A percentile compares a stretch with the other conserved stretches of the same genome.
phyloP scores from a whole-genome alignment of 2,888 invertebrate genomes.

The Spodoptera littoralis region DNA sequence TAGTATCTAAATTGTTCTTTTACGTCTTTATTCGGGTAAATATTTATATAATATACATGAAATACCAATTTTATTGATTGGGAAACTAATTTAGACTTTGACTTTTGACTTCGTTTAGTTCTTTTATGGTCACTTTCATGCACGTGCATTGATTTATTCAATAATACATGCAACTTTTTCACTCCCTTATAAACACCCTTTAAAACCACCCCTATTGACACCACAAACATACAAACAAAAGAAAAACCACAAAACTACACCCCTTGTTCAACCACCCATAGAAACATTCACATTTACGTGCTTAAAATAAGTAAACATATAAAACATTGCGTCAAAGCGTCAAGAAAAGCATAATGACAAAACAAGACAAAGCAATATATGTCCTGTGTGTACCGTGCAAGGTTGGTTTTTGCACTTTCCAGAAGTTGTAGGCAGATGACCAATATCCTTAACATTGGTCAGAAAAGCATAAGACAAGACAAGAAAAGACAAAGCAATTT shows the following conservation, averaged over 20 bases:
- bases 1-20: no score
- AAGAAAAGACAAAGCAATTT: conserved; percentile 38
- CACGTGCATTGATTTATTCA: no score
- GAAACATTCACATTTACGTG: conserved; percentile 37
- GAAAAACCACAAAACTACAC: neutral
- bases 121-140: no score
- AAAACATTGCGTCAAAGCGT: conserved; percentile 42
- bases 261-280: conserved; percentile 22
- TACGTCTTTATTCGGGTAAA: no score
- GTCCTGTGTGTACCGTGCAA: conserved; percentile 26
- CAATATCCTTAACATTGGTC: conserved; percentile 86
- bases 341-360: conserved; percentile 34
- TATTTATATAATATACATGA: no score
- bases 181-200: no score
- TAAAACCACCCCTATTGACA: no score
- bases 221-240: no score
- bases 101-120: no score
- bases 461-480: conserved; percentile 32
- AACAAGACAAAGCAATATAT: conserved; percentile 29
- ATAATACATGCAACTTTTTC: no score
- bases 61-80: neutral
- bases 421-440: conserved; percentile 94
- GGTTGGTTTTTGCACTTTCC: conserved; percentile 76
- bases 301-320: conserved; percentile 38
- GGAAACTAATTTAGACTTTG: no score